These are phyloP conservation scores for Atethmia centrago DNA, from an alignment of 2,888 invertebrate species.

Conservation along the genomic window DNA sequence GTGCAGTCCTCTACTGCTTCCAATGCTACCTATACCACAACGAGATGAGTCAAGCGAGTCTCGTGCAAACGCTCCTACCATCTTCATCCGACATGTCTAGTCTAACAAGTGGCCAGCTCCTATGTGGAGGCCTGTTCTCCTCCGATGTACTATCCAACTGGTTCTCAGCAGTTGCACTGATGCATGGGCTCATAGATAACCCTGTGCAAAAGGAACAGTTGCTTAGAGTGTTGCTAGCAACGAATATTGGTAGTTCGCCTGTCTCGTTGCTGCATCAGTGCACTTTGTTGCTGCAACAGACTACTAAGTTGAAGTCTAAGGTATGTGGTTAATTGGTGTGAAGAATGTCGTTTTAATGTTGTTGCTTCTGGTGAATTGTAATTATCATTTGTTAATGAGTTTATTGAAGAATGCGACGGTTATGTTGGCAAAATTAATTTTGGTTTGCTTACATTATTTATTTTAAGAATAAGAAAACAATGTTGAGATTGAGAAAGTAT, in stretches of 20 bases:
- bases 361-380: background rate
- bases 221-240: slow-evolving; percentile 96
- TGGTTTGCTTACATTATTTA: too few relatives aligned
- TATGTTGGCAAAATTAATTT: too few relatives aligned
- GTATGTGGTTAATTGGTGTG: slow-evolving; percentile 75
- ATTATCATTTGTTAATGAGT: background rate
- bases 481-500: too few relatives aligned
- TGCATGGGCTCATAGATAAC: slow-evolving; percentile 97
- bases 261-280: slow-evolving; percentile 97
- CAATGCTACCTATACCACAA: slow-evolving; percentile 98
- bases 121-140: slow-evolving; percentile 98
- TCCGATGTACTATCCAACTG: slow-evolving; percentile 97
- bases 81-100: slow-evolving; percentile 94
- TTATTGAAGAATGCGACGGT: too few relatives aligned
- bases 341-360: background rate
- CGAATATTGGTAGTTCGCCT: slow-evolving; percentile 95
- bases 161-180: slow-evolving; percentile 98
- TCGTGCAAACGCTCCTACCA: slow-evolving; percentile 98
- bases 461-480: too few relatives aligned
- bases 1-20: slow-evolving; percentile 99
- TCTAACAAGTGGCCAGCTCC: slow-evolving; percentile 95
- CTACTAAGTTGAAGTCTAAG: slow-evolving; percentile 94
- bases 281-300: slow-evolving; percentile 95
- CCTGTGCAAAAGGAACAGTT: slow-evolving; percentile 96
- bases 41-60: slow-evolving; percentile 95